These are phyloP conservation scores for Phrynocephalus vlangalii DNA, from an alignment of 2,797 vertebrate genomes.

Conservation along the genomic window DNA sequence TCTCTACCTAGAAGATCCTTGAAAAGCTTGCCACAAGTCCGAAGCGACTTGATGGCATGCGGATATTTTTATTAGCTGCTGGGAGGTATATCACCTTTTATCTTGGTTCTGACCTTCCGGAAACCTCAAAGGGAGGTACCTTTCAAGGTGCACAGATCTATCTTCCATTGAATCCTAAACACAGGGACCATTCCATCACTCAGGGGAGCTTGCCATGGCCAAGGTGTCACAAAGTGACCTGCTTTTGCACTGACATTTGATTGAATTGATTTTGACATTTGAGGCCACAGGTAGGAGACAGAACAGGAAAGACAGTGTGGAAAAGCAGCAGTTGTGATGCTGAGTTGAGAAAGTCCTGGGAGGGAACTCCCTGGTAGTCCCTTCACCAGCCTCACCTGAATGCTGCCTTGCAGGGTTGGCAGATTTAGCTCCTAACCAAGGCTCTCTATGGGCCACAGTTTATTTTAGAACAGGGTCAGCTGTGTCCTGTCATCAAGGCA, in stretches of 20 bases:
- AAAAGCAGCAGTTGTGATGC: not conserved
- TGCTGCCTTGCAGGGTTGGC: not conserved
- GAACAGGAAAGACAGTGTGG: not conserved
- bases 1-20: too few species aligned
- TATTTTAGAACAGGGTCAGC: not conserved
- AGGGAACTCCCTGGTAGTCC: not conserved
- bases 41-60: too few species aligned
- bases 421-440: not conserved
- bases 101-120: not conserved
- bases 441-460: not conserved
- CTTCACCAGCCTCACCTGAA: not conserved
- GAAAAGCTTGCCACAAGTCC: too few species aligned
- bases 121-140: not conserved
- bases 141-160: not conserved
- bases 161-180: not conserved
- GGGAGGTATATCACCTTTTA: not conserved
- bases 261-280: not conserved
- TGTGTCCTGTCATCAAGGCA: not conserved
- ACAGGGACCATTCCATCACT: not conserved
- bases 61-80: not conserved
- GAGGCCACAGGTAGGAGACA: not conserved
- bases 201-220: not conserved
- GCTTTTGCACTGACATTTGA: too few species aligned
- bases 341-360: not conserved
- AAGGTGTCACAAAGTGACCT: not conserved